phyloP scores from a whole-genome alignment of 2,113 vertebrate species.

The Crocuta crocuta region DNA sequence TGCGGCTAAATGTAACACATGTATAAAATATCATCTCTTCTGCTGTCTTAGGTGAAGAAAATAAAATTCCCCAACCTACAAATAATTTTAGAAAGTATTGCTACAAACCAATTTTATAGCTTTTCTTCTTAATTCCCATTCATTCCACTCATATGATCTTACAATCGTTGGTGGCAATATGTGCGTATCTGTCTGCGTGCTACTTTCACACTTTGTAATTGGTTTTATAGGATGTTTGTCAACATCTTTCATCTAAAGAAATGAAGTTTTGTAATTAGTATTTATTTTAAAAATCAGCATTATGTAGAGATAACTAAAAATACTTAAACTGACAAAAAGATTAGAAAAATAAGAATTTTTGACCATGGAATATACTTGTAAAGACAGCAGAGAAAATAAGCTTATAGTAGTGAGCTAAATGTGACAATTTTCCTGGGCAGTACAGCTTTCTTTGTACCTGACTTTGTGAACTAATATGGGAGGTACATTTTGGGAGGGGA shows the following conservation, averaged over 20 bases:
- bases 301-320: background rate
- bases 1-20: background rate
- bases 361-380: background rate
- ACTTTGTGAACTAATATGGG: background rate
- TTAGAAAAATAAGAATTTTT: conserved; percentile 51
- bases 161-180: conserved; percentile 91
- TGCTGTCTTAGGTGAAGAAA: background rate
- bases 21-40: background rate
- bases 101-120: conserved; percentile 94
- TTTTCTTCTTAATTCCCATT: conserved; percentile 96
- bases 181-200: conserved; percentile 95
- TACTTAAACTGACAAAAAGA: conserved; percentile 31
- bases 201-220: conserved; percentile 86
- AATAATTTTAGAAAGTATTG: conserved; percentile 55
- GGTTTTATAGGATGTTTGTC: conserved; percentile 83
- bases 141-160: conserved; percentile 95
- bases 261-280: conserved; percentile 64
- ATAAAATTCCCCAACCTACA: background rate
- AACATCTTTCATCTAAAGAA: conserved; percentile 85
- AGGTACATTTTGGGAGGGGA: background rate
- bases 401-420: background rate
- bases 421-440: background rate
- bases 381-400: conserved; percentile 46
- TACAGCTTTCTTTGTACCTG: background rate
- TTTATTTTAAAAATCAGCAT: background rate